These are phyloP conservation scores for Marmota monax DNA, from an alignment of 2,113 vertebrate genomes.

Conservation along the genomic window DNA sequence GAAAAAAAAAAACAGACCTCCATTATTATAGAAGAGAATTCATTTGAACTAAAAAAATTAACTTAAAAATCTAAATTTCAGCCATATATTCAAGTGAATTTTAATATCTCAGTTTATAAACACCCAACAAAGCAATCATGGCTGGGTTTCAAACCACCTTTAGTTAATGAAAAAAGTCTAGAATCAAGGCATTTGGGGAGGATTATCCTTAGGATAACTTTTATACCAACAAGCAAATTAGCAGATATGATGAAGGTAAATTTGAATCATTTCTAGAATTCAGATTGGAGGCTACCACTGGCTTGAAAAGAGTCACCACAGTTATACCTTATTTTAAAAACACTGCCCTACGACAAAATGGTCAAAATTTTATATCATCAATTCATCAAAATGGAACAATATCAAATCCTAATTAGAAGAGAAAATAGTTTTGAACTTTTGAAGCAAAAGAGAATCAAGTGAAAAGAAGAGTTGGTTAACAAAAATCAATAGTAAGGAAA, in stretches of 20 bases:
- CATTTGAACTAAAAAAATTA: constrained; percentile 52
- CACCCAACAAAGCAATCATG: background rate
- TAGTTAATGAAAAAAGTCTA: background rate
- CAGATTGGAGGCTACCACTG: background rate
- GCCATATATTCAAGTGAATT: constrained; percentile 23
- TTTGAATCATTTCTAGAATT: background rate
- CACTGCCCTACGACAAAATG: background rate
- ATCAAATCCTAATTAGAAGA: background rate
- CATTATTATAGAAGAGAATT: constrained; percentile 4
- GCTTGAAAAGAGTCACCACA: background rate
- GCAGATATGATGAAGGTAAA: background rate
- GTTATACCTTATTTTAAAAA: constrained; percentile 4
- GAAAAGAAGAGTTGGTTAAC: constrained; percentile 14
- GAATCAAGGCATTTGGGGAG: constrained; percentile 40
- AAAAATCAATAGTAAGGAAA: background rate
- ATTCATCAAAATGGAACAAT: constrained; percentile 53
- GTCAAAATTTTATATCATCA: constrained; percentile 23
- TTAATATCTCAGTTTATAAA: constrained; percentile 13
- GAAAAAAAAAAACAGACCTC: constrained; percentile 40
- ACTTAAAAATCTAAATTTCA: constrained; percentile 42
- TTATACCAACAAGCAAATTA: background rate
- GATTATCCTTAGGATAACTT: background rate
- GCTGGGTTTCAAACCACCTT: constrained; percentile 38
- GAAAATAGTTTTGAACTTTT: constrained; percentile 1
- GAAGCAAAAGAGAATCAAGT: constrained; percentile 51